These are phyloP conservation scores for Tetramorium parvispinum DNA, from an alignment of 1,140 invertebrate species.

Conservation along the genomic window DNA sequence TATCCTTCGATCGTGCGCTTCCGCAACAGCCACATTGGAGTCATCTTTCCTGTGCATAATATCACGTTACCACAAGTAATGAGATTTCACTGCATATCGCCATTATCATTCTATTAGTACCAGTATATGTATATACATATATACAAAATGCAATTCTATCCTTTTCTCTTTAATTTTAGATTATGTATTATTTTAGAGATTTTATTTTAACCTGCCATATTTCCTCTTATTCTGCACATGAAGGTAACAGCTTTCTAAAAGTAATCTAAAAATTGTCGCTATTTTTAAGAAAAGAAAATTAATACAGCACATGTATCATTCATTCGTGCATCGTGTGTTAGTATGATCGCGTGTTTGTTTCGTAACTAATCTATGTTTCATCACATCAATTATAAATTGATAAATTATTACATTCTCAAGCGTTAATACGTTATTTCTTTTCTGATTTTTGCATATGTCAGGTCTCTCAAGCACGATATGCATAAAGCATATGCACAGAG, in stretches of 20 bases:
- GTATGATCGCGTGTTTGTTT: not conserved
- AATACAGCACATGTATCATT: not conserved
- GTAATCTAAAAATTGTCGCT: not conserved
- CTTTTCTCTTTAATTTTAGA: not conserved
- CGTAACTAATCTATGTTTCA: not conserved
- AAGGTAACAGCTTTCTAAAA: not conserved
- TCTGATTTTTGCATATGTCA: not conserved
- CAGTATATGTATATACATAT: not conserved
- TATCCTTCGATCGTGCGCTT: conserved; percentile 41
- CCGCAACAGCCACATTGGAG: conserved; percentile 48
- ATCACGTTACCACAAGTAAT: conserved; percentile 59
- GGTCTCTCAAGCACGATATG: not conserved
- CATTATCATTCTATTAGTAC: conserved; percentile 55
- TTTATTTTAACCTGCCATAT: not conserved
- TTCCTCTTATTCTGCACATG: not conserved
- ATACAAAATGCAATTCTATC: too few relatives aligned
- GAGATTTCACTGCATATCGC: conserved; percentile 57
- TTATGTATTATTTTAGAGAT: not conserved
- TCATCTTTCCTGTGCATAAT: conserved; percentile 57
- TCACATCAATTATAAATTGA: not conserved
- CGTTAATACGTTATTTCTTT: not conserved
- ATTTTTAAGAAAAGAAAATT: not conserved
- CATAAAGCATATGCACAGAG: not conserved
- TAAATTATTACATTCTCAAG: not conserved
- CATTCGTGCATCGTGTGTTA: too few relatives aligned